Evolutionary conservation across 2,888 invertebrate genomes (phyloP).

Genomic region (Archips crataeganus): DNA sequence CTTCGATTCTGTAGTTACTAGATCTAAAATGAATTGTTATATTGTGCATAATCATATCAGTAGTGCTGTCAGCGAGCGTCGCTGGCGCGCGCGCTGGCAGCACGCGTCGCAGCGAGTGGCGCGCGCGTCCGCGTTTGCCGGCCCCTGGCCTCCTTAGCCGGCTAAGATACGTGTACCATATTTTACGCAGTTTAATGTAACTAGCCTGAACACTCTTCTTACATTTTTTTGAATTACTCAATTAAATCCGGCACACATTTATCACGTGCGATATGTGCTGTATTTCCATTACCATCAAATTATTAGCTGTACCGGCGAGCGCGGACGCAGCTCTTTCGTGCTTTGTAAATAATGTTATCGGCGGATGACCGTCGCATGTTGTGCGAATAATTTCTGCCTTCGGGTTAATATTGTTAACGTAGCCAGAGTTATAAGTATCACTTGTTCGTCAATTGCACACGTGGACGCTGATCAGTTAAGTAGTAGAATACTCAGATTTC

Average conservation of each 20-base stretch:
- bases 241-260: background rate
- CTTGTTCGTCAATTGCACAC: slow-evolving; percentile 86
- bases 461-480: slow-evolving; percentile 78
- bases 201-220: background rate
- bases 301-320: background rate
- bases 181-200: background rate
- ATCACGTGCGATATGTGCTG: background rate
- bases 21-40: slow-evolving; percentile 75
- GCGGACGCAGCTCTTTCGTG: slow-evolving; percentile 33
- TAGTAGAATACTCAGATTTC: slow-evolving; percentile 66
- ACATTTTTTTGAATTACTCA: background rate
- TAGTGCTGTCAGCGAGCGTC: slow-evolving; percentile 61
- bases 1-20: slow-evolving; percentile 72
- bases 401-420: slow-evolving; percentile 81
- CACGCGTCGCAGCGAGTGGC: slow-evolving; percentile 27
- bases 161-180: background rate
- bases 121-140: slow-evolving; percentile 22
- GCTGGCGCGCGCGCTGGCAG: slow-evolving; percentile 49
- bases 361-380: slow-evolving; percentile 61
- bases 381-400: slow-evolving; percentile 71
- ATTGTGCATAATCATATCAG: slow-evolving; percentile 77
- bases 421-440: slow-evolving; percentile 81
- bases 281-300: too few species aligned
- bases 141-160: background rate
- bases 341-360: slow-evolving; percentile 74